Evolutionary conservation across 2,113 vertebrate genomes (phyloP).

Genomic region (Miniopterus natalensis): DNA sequence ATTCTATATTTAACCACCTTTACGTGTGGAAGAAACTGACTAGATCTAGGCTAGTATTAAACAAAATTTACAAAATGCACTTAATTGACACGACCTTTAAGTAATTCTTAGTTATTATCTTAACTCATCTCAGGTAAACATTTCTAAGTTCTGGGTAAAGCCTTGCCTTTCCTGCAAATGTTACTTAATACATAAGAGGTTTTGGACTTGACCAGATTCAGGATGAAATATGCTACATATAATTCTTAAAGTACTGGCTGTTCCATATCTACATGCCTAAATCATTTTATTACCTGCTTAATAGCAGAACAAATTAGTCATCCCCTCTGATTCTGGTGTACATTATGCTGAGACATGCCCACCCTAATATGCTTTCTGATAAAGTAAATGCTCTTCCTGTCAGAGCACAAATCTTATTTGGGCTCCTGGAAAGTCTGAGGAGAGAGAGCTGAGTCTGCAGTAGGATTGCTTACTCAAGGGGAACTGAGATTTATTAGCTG

Average conservation of each 20-base stretch:
- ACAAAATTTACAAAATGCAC: constrained; percentile 13
- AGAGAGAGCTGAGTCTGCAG: constrained; percentile 90
- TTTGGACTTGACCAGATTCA: constrained; percentile 76
- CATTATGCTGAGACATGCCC: constrained; percentile 89
- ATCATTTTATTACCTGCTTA: constrained; percentile 89
- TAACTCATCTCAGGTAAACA: constrained; percentile 75
- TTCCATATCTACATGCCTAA: constrained; percentile 84
- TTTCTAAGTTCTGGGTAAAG: constrained; percentile 79
- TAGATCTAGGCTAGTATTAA: background rate
- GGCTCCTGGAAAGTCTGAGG: constrained; percentile 84
- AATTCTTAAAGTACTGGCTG: constrained; percentile 84
- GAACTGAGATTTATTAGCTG: constrained; percentile 89
- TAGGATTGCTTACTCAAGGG: constrained; percentile 86
- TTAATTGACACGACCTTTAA: constrained; percentile 30
- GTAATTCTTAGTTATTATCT: constrained; percentile 68
- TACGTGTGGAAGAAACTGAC: background rate
- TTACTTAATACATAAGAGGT: constrained; percentile 75
- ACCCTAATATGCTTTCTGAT: constrained; percentile 88
- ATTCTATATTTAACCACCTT: background rate
- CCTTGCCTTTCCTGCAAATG: constrained; percentile 76
- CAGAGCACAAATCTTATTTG: constrained; percentile 92
- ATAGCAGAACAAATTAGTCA: constrained; percentile 89
- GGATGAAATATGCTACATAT: constrained; percentile 72
- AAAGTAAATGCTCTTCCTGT: constrained; percentile 89
- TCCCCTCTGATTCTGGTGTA: constrained; percentile 86